Base-by-base conservation (phyloP, 1,140 invertebrate genomes). In the Diploscapter pachys region DNA sequence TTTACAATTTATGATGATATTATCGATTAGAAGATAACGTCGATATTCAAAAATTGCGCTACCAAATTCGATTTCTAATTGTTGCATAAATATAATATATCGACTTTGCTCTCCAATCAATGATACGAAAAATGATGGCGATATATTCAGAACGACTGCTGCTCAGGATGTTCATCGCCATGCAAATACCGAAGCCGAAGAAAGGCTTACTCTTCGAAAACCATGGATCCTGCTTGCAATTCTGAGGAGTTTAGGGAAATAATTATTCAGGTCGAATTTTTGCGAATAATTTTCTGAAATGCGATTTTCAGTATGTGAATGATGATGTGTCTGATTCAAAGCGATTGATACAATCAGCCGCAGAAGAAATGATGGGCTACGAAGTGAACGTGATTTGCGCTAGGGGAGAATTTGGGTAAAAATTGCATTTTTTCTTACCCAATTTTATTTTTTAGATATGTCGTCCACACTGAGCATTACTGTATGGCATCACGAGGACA, bases 61-160 rank as follows among this genome's bases (percentile, higher is more conserved):
- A 31, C 31, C 31, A 31, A 31, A 31, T 1, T 31, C 31, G 31
- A 31, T 31, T 31, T 31, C 31, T 31, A 31, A 31, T 31, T 31
- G 31, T 1, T 31, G 31, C 31, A 31, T 31, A 31, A 31, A 31
- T 31, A n/a, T n/a, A n/a, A n/a, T n/a, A 31, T 31, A 31, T 31
- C 31, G 31, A 31, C 31, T 31, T 31, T 31, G 31, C 31, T 31
- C 31, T 31, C 31, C 31, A 31, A 31, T 31, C 31, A 31, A 31
- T 31, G 31, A 31, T 31, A 31, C 31, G 31, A 31, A 31, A 31
- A 31, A 31, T 31, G 50, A 63, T 48, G 50, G 50, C 5, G 31
- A 63, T 6, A 6, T 8, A 79, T 80, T 49, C 49, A 80, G 80
- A 80, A 80, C 52, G 80, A 80, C 64, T 80, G 80, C 64, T 80